phyloP scores from a whole-genome alignment of 2,797 vertebrate species.

The Eospalax fontanierii region DNA sequence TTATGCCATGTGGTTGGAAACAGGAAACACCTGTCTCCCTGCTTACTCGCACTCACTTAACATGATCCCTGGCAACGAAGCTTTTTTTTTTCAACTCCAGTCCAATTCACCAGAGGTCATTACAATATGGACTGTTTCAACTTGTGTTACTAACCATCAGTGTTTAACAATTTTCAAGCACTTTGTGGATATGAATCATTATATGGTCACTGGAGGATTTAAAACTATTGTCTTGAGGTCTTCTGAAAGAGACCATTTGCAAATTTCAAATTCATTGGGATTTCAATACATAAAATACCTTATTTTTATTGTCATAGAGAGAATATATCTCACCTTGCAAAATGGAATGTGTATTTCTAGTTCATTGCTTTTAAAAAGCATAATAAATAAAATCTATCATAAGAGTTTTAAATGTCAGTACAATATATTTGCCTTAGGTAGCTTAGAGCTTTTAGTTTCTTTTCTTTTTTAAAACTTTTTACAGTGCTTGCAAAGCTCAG shows the following conservation, averaged over 20 bases:
- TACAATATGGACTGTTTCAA: constrained; percentile 78
- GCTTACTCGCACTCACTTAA: constrained; percentile 81
- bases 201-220: constrained; percentile 80
- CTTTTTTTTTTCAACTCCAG: constrained; percentile 61
- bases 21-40: constrained; percentile 86
- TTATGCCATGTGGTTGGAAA: constrained; percentile 82
- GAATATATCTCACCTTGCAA: constrained; percentile 85
- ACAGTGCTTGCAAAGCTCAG: constrained; percentile 69
- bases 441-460: constrained; percentile 71
- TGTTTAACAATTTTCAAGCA: constrained; percentile 79
- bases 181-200: constrained; percentile 80
- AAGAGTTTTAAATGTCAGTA: constrained; percentile 81
- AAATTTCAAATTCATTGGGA: constrained; percentile 83
- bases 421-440: constrained; percentile 65
- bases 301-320: constrained; percentile 83
- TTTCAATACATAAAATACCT: constrained; percentile 82
- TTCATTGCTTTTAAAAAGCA: constrained; percentile 81
- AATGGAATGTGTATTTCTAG: constrained; percentile 77
- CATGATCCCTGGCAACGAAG: constrained; percentile 81
- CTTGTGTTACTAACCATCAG: constrained; percentile 77
- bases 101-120: constrained; percentile 78
- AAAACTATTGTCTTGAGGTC: constrained; percentile 79
- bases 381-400: constrained; percentile 81
- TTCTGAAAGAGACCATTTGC: constrained; percentile 83
- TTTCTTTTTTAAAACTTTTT: constrained; percentile 53